Conservation (phyloP, 2,888 invertebrate genomes). For the Ichneumon xanthorius region DNA sequence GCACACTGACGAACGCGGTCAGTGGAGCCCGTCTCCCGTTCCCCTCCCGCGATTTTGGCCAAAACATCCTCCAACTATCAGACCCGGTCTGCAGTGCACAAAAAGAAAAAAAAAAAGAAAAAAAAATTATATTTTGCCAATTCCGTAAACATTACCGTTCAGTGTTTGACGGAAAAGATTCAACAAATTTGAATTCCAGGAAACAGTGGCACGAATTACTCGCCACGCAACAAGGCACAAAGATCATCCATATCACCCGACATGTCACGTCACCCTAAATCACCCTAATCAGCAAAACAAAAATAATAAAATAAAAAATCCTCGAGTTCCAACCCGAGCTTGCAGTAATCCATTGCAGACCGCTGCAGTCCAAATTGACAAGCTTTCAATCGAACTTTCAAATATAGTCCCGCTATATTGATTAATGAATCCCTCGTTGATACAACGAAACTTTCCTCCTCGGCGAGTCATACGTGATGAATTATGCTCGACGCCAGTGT, state of each 20-base stretch:
- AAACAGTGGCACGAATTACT: no score
- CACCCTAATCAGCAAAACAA: neutral
- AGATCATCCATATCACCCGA: neutral
- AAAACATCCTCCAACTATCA: no score
- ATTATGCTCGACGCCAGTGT: neutral
- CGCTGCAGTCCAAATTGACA: neutral
- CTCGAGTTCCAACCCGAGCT: neutral
- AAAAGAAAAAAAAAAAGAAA: no score
- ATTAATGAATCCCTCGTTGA: conserved; percentile 17
- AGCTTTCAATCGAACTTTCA: conserved; percentile 34
- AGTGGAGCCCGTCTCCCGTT: no score
- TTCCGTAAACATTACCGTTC: no score
- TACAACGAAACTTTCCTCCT: conserved; percentile 13
- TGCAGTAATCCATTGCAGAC: neutral
- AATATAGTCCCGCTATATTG: conserved; percentile 15
- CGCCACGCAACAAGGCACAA: neutral
- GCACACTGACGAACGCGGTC: no score
- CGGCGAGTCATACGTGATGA: neutral
- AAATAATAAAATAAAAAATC: neutral
- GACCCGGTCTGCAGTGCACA: no score
- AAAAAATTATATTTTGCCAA: no score
- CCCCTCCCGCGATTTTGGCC: no score
- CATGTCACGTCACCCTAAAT: neutral
- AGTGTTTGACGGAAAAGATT: no score
- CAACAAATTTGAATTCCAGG: no score